A percentile compares a stretch with the other conserved stretches of the same genome.
Conservation (phyloP, 1,140 invertebrate genomes). For the Drosophila gunungcola region DNA sequence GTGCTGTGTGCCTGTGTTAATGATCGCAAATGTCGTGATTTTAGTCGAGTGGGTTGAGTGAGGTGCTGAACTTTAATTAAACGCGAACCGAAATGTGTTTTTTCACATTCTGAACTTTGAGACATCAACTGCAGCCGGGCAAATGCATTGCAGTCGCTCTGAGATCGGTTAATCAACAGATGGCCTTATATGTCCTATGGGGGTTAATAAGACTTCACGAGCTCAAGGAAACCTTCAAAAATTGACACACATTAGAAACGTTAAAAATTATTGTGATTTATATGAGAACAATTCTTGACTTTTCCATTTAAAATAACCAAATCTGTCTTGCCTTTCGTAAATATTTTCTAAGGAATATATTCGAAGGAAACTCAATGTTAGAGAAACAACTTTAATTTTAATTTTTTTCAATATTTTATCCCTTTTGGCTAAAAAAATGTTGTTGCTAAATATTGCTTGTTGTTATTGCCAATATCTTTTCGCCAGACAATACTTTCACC, state of each 20-base stretch:
- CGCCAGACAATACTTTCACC: no score
- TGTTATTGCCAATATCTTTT: no score
- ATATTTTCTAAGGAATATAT: no score
- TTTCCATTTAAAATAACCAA: background rate
- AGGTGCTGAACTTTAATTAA: constrained; percentile 55
- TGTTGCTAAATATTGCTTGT: no score
- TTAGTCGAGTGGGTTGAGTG: constrained; percentile 50
- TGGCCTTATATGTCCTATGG: constrained; percentile 11
- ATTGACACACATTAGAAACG: constrained; percentile 7
- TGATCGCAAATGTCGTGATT: constrained; percentile 54
- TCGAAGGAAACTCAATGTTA: no score
- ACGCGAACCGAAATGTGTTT: constrained; percentile 49
- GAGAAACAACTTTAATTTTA: no score
- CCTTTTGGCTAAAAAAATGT: no score
- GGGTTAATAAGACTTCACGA: background rate
- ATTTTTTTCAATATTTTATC: no score
- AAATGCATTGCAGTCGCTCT: constrained; percentile 25
- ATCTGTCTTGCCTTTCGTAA: background rate
- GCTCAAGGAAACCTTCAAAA: constrained; percentile 27
- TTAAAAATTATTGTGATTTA: constrained; percentile 1
- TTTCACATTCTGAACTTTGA: constrained; percentile 54
- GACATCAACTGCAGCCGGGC: constrained; percentile 38
- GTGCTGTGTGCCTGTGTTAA: constrained; percentile 25
- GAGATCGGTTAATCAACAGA: constrained; percentile 47
- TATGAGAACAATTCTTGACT: no score